Conservation (phyloP, 2,113 vertebrate genomes). For the Proteles cristata region DNA sequence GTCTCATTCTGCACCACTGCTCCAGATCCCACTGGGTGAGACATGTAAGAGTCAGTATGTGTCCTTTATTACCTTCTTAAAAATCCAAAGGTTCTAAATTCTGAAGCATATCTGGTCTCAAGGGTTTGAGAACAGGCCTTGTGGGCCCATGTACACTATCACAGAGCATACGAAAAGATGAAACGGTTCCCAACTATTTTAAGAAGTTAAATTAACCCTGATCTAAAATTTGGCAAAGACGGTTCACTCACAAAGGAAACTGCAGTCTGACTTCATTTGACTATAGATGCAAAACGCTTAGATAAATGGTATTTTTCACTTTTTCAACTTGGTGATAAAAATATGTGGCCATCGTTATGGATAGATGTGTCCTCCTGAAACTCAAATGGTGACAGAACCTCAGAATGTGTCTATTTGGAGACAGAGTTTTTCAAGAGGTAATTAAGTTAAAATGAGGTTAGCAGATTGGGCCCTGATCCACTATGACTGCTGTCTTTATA, state of each 20-base stretch:
- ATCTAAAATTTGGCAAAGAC: not conserved
- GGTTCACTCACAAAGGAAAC: not conserved
- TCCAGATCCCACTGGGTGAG: not conserved
- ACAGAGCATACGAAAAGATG: not conserved
- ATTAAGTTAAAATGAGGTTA: not conserved
- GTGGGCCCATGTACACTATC: not conserved
- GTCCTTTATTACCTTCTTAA: not conserved
- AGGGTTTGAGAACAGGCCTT: not conserved
- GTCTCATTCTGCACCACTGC: not conserved
- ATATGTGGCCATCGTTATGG: not conserved
- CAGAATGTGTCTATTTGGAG: not conserved
- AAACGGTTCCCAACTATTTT: slow-evolving; percentile 8
- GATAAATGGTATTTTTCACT: not conserved
- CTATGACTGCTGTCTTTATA: not conserved
- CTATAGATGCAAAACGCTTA: not conserved
- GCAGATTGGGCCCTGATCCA: not conserved
- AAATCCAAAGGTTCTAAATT: not conserved
- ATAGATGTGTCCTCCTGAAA: not conserved
- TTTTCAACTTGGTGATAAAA: not conserved
- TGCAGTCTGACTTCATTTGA: not conserved
- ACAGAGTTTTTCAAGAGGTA: not conserved
- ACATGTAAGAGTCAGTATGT: not conserved
- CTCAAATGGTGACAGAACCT: not conserved
- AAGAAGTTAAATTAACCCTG: not conserved
- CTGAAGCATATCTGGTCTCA: not conserved